Base-by-base conservation (phyloP, 2,797 vertebrate species). In the Anabas testudineus region DNA sequence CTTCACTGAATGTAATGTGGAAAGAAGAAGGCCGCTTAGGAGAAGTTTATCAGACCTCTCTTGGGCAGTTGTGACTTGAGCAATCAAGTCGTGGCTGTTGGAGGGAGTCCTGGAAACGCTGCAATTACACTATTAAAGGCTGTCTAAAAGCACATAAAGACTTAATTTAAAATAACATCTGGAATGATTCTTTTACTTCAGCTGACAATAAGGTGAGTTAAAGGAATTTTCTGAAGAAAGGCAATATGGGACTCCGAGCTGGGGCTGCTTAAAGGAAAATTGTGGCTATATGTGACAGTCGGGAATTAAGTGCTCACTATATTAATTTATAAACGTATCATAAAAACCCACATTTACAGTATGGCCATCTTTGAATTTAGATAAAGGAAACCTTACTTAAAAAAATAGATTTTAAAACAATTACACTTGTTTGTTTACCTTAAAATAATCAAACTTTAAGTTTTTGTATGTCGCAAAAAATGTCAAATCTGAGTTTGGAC, bases 1-100 rank as follows among this genome's bases (percentile, higher is more conserved):
- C 28, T 49, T 41, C 49, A 72, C 79, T 72, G 75, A 76, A 43
- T 55, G 53, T 77, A 68, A 71, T 76, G 54, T 67, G 74, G 73
- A 85, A 85, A 67, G 67, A 37, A 7, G 32, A 72, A 55, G 45
- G 39, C 56, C 76, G 67, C 64, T 41, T n/a, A 70, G 69, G 78
- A 45, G 59, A 22, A 53, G 32, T 83, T 80, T 64, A 63, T 77
- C 67, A 77, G 54, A 53, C 26, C 66, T 22, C 42, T 70, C 45
- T 47, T 45, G 14, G 24, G 43, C 36, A 72, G 63, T 42, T 4
- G 54, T 66, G 78, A 85, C 76, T 78, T 5, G 32, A 74, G 47
- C 47, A 42, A 67, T 67, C 59, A 75, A 41, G 36, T 47, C 28
- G 28, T n/a, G n/a, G 48, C 41, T 45, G 46, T 48, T 58, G 60